Conservation (phyloP, 2,797 vertebrate genomes). For the Oreochromis grahami region DNA sequence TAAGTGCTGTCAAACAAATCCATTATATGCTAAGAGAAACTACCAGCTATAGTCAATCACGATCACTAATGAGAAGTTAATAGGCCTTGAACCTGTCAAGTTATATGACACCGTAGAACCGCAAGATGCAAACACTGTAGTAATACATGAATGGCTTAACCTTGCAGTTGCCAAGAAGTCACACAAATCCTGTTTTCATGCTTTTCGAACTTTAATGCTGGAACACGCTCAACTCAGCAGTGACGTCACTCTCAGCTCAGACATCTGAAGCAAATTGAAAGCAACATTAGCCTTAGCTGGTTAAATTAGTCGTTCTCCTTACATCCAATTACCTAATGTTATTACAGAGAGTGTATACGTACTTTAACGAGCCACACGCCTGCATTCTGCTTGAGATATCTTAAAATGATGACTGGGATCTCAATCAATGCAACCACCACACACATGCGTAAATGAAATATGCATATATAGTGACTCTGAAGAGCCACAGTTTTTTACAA, state of each 20-base stretch:
- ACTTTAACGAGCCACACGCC: slow-evolving; percentile 97
- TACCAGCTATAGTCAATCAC: background rate
- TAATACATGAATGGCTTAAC: background rate
- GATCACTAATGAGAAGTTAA: background rate
- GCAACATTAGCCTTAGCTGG: background rate
- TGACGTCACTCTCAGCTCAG: background rate
- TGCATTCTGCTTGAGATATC: slow-evolving; percentile 93
- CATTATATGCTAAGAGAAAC: too few species aligned
- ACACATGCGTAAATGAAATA: background rate
- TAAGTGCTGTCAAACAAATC: too few species aligned
- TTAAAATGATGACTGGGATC: background rate
- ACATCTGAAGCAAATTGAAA: background rate
- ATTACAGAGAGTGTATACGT: background rate
- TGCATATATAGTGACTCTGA: background rate
- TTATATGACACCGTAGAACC: background rate
- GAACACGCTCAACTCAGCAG: background rate
- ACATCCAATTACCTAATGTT: background rate
- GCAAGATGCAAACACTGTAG: background rate
- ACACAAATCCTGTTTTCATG: background rate
- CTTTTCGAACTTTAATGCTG: background rate
- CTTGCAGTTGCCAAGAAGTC: background rate
- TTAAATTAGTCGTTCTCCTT: accelerated
- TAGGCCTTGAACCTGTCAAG: background rate
- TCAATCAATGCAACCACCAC: background rate
- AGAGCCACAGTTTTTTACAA: background rate